These are phyloP conservation scores for Oxytorus armatus DNA, from an alignment of 2,888 invertebrate genomes.

Conservation along the genomic window DNA sequence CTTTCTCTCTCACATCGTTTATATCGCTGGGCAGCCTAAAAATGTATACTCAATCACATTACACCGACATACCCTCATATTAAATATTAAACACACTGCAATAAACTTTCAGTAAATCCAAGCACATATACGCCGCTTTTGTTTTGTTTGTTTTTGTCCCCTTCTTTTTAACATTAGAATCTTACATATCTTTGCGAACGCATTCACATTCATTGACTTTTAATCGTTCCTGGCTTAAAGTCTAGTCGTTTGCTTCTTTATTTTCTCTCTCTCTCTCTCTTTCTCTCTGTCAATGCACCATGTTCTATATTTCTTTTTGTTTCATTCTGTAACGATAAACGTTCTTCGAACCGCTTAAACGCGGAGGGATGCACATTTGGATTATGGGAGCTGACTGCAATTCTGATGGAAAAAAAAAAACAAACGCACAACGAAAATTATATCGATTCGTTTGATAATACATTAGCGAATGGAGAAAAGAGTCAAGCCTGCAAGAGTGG, in stretches of 20 bases:
- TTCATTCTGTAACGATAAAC: slow-evolving; percentile 22
- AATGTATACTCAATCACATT: slow-evolving; percentile 70
- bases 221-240: slow-evolving; percentile 64
- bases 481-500: slow-evolving; percentile 64
- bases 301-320: slow-evolving; percentile 2
- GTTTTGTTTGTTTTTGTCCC: slow-evolving; percentile 16
- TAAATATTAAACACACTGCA: slow-evolving; percentile 79
- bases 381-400: slow-evolving; percentile 75
- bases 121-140: slow-evolving; percentile 77
- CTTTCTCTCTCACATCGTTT: slow-evolving; percentile 52
- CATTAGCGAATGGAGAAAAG: slow-evolving; percentile 65
- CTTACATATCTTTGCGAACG: slow-evolving; percentile 67
- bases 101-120: slow-evolving; percentile 79
- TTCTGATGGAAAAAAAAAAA: slow-evolving; percentile 61
- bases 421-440: slow-evolving; percentile 68
- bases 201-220: slow-evolving; percentile 73
- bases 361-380: slow-evolving; percentile 33
- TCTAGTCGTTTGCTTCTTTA: slow-evolving; percentile 56
- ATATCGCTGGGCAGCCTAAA: slow-evolving; percentile 58
- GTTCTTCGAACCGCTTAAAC: slow-evolving; percentile 12
- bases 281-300: slow-evolving; percentile 44
- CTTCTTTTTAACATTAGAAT: slow-evolving; percentile 62
- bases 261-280: slow-evolving; percentile 32
- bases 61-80: slow-evolving; percentile 64
- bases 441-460: slow-evolving; percentile 69